Percentiles rank a stretch among this genome's conserved stretches.
phyloP scores from a whole-genome alignment of 2,113 vertebrate genomes.

The Macrotus californicus region DNA sequence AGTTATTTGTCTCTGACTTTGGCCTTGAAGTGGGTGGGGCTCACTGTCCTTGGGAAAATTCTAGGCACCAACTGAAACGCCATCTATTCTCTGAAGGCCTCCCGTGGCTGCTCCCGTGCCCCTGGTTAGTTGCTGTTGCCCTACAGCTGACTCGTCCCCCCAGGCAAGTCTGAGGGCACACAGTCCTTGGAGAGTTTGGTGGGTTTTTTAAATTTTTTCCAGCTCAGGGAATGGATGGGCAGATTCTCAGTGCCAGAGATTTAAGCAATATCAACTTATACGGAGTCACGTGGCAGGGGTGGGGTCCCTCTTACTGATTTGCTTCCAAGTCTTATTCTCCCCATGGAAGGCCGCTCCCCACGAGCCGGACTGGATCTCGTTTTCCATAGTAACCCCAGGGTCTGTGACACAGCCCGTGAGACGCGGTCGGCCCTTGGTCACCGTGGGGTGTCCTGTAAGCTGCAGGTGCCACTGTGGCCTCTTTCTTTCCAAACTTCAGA shows the following conservation, averaged over 20 bases:
- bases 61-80: neutral
- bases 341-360: neutral
- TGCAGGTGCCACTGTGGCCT: too few species aligned
- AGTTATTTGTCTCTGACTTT: neutral
- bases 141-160: neutral
- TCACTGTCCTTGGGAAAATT: neutral
- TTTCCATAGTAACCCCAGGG: neutral
- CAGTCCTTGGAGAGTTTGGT: neutral
- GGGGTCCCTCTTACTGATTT: neutral
- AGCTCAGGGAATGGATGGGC: neutral
- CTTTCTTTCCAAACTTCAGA: too few species aligned
- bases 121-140: neutral
- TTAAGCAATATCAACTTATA: neutral
- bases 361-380: neutral
- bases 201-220: neutral
- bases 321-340: neutral
- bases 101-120: accelerated
- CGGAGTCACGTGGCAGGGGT: neutral
- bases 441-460: too few species aligned
- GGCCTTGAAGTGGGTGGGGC: neutral
- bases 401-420: neutral
- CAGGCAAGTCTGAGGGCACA: neutral
- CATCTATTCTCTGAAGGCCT: neutral
- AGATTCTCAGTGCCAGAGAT: neutral
- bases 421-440: too few species aligned